phyloP scores from a whole-genome alignment of 2,113 vertebrate species.

The Sinosuthora webbiana region DNA sequence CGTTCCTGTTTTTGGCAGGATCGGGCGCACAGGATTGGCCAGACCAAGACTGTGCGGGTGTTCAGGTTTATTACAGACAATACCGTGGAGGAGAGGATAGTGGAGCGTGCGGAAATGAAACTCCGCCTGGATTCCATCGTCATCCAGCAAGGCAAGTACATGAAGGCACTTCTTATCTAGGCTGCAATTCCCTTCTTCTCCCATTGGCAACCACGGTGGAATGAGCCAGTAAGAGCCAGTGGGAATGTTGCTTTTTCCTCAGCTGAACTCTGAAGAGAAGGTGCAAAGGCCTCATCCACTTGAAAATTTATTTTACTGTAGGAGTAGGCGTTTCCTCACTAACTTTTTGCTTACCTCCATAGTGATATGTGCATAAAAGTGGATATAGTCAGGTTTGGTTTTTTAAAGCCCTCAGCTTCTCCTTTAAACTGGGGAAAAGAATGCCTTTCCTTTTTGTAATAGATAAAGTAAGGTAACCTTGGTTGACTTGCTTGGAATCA shows the following conservation, averaged over 20 bases:
- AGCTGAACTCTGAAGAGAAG: neutral
- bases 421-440: neutral
- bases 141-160: conserved; percentile 90
- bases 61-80: conserved; percentile 98
- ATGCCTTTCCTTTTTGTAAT: neutral
- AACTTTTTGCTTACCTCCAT: neutral
- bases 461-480: neutral
- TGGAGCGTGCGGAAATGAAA: conserved; percentile 97
- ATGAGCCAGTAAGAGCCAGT: no score
- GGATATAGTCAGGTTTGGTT: neutral
- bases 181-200: neutral
- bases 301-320: neutral
- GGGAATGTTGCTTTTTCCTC: neutral
- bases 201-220: neutral
- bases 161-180: rapidly evolving
- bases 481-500: neutral
- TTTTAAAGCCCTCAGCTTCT: neutral
- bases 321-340: neutral
- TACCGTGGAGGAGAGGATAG: conserved; percentile 96
- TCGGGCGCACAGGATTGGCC: conserved; percentile 96
- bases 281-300: neutral
- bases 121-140: conserved; percentile 96
- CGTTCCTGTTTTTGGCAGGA: conserved; percentile 73
- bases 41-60: conserved; percentile 93
- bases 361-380: rapidly evolving